Evolutionary conservation across 2,113 vertebrate genomes (phyloP).

Genomic region (Bos javanicus): DNA sequence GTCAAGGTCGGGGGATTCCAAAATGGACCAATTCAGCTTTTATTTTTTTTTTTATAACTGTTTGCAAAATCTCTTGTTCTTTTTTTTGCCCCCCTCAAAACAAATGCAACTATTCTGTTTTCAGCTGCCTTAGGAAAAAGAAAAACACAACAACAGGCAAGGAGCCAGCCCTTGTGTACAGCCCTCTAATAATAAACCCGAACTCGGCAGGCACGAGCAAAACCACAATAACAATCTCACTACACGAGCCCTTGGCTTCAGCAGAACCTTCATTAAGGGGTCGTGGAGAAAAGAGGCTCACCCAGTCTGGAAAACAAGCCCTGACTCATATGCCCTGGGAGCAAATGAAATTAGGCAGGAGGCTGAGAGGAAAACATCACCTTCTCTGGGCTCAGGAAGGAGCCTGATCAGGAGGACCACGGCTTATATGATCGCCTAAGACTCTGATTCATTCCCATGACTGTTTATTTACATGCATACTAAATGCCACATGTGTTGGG

Average conservation of each 20-base stretch:
- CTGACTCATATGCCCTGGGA: background rate
- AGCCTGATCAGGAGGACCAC: too few species aligned
- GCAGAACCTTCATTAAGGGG: constrained; percentile 34
- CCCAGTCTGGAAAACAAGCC: background rate
- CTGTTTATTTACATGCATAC: background rate
- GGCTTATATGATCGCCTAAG: background rate
- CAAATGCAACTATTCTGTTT: constrained; percentile 67
- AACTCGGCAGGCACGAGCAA: background rate
- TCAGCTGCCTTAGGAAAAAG: constrained; percentile 35
- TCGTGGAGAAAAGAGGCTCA: background rate
- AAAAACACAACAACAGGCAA: constrained; percentile 5
- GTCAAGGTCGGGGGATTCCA: constrained; percentile 77
- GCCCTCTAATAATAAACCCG: constrained; percentile 47
- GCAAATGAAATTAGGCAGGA: background rate
- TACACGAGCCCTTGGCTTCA: background rate
- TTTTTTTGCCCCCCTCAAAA: constrained; percentile 52
- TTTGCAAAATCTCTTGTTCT: constrained; percentile 74
- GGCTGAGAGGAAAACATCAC: background rate
- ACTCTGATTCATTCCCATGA: background rate
- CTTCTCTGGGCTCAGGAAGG: background rate
- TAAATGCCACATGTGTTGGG: background rate
- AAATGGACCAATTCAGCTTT: constrained; percentile 68
- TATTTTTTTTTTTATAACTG: constrained; percentile 52
- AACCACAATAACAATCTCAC: background rate
- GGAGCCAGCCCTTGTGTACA: constrained; percentile 30